These are phyloP conservation scores for Vanessa atalanta DNA, from an alignment of 1,140 invertebrate species.

Conservation along the genomic window DNA sequence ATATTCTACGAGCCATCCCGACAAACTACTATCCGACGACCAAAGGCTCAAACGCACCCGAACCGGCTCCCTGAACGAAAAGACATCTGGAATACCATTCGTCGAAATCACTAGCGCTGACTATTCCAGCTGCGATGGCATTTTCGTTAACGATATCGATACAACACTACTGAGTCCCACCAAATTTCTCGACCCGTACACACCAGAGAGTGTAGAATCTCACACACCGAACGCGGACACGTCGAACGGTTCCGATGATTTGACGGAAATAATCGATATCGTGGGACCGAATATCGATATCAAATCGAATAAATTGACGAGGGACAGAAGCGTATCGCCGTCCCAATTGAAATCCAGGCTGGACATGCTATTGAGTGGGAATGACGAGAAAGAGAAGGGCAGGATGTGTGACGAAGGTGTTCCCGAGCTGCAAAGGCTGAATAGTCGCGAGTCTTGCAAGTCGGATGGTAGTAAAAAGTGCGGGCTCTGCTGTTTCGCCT, in stretches of 20 bases:
- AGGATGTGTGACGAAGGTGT: constrained; percentile 26
- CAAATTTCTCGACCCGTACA: constrained; percentile 85
- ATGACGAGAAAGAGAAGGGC: constrained; percentile 40
- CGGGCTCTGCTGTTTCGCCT: constrained; percentile 66
- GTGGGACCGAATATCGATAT: constrained; percentile 42
- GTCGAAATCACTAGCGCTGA: constrained; percentile 81
- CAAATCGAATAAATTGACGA: constrained; percentile 47
- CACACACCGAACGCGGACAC: constrained; percentile 84
- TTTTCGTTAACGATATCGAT: constrained; percentile 82
- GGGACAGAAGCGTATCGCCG: constrained; percentile 81
- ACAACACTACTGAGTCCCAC: constrained; percentile 72
- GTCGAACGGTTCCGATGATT: constrained; percentile 59
- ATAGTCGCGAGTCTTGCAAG: constrained; percentile 68
- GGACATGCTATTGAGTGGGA: constrained; percentile 59
- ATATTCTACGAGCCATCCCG: constrained; percentile 44
- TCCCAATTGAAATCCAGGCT: constrained; percentile 78
- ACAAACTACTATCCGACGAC: constrained; percentile 57
- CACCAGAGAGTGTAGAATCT: constrained; percentile 88
- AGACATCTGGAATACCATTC: constrained; percentile 65
- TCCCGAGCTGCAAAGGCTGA: constrained; percentile 57
- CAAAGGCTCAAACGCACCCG: constrained; percentile 57
- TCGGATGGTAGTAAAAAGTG: constrained; percentile 59
- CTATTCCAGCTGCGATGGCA: constrained; percentile 69
- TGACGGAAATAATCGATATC: constrained; percentile 50
- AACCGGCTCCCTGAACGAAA: constrained; percentile 69